Base-by-base conservation (phyloP, 1,140 invertebrate species). In the Papilio xuthus region DNA sequence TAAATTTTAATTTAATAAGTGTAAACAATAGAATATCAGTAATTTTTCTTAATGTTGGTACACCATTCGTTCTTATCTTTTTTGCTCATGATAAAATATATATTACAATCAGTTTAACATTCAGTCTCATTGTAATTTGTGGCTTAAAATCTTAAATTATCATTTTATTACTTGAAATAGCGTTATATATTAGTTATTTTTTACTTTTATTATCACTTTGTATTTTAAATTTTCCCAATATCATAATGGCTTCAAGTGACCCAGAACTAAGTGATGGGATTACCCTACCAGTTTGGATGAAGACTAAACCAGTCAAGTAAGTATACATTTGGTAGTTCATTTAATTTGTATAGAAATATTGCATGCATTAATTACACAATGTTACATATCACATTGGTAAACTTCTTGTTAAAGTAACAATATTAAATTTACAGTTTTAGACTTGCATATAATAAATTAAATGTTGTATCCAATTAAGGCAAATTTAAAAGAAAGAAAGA, bases 181-280 rank as follows among this genome's bases (percentile, higher is more conserved):
- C 71, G 12, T 80, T 15, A 18, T 7, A 10, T 42, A 23, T 15
- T 47, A 26, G 23, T 32, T 53, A 56, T 26, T 67, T 70, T 69
- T 74, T 67, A 4, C 50, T 79, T 73, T 67, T 67, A 28, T 28
- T 63, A 75, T n/a, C 56, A 74, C 74, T 80, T 60, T 7, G 71
- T 32, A 76, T 42, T 79, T 80, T 74, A 42, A 18, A 77, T 81
- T 78, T 53, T n/a, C n/a, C 28, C 0, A 20, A 69, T 50, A 77
- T 18, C 37, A 90, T 83, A 73, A 93, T 93, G 92, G 89, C 91
- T 76, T 92, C 92, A 71, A 88, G 86, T 86, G 92, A 92, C 76
- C 90, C 92, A 75, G 90, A 93, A 86, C 85, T 93, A 74, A 91
- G 89, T 74, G 92, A 93, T 86, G 90, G 90, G 83, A 86, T 93